Conservation (phyloP, 1,140 invertebrate species). For the Procambarus clarkii region DNA sequence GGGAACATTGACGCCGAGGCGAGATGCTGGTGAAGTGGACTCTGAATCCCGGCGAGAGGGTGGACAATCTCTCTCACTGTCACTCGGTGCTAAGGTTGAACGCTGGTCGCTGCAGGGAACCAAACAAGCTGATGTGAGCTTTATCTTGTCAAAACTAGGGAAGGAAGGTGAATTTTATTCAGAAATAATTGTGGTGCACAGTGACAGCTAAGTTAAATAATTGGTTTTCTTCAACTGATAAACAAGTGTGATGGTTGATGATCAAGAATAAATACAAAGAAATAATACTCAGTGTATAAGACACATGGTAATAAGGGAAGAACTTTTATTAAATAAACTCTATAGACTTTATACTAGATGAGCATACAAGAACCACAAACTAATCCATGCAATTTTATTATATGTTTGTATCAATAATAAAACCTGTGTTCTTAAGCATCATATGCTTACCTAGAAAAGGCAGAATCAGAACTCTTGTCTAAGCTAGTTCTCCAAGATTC, state of each 20-base stretch:
- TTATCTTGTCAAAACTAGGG: conserved; percentile 39
- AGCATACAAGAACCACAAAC: not conserved
- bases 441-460: conserved; percentile 89
- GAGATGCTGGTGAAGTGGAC: conserved; percentile 76
- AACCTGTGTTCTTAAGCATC: not conserved
- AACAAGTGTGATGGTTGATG: too few relatives aligned
- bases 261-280: too few relatives aligned
- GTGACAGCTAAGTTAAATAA: too few relatives aligned
- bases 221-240: too few relatives aligned
- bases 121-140: conserved; percentile 26
- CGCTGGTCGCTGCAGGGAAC: conserved; percentile 86
- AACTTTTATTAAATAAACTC: too few relatives aligned
- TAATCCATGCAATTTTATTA: not conserved
- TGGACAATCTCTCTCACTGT: conserved; percentile 87
- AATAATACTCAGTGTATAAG: too few relatives aligned
- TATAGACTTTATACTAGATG: too few relatives aligned
- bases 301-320: too few relatives aligned
- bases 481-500: conserved; percentile 93
- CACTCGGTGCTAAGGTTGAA: conserved; percentile 89
- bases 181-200: too few relatives aligned
- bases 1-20: conserved; percentile 82
- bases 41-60: conserved; percentile 83
- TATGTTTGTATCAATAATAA: not conserved
- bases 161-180: not conserved
- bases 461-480: conserved; percentile 93